Percentiles rank a stretch among this genome's conserved stretches.
phyloP scores from a whole-genome alignment of 2,797 vertebrate genomes.

The Benthosema pterotum region DNA sequence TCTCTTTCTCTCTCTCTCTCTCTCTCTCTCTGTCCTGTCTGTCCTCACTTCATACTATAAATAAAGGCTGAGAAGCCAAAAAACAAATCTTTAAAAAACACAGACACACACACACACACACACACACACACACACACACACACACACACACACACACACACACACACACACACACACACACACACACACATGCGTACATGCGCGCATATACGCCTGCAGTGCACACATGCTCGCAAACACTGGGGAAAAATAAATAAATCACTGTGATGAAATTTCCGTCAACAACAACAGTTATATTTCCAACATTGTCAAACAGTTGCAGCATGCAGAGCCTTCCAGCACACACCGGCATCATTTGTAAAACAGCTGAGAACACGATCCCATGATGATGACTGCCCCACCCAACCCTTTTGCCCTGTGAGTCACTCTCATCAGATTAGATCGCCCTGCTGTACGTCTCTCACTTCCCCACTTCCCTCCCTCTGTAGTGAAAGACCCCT shows the following conservation, averaged over 20 bases:
- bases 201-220: not conserved
- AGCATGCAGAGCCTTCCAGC: too few relatives aligned
- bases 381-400: conserved; percentile 22
- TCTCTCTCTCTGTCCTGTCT: too few relatives aligned
- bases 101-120: conserved; percentile 31
- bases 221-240: too few relatives aligned
- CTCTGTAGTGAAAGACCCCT: conserved; percentile 65
- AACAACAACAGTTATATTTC: too few relatives aligned
- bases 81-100: too few relatives aligned
- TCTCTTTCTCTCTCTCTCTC: too few relatives aligned
- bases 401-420: conserved; percentile 45
- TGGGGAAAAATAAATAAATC: too few relatives aligned
- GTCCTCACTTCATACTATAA: too few relatives aligned
- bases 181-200: not conserved
- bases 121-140: not conserved
- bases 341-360: not conserved
- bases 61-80: too few relatives aligned
- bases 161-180: not conserved
- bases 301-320: too few relatives aligned
- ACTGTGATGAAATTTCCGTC: too few relatives aligned
- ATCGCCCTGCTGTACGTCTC: conserved; percentile 10
- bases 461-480: conserved; percentile 35
- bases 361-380: conserved; percentile 4
- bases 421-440: conserved; percentile 58
- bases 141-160: not conserved